These are phyloP conservation scores for Ptilorrhoa leucosticta DNA, from an alignment of 2,113 vertebrate genomes.

Conservation along the genomic window DNA sequence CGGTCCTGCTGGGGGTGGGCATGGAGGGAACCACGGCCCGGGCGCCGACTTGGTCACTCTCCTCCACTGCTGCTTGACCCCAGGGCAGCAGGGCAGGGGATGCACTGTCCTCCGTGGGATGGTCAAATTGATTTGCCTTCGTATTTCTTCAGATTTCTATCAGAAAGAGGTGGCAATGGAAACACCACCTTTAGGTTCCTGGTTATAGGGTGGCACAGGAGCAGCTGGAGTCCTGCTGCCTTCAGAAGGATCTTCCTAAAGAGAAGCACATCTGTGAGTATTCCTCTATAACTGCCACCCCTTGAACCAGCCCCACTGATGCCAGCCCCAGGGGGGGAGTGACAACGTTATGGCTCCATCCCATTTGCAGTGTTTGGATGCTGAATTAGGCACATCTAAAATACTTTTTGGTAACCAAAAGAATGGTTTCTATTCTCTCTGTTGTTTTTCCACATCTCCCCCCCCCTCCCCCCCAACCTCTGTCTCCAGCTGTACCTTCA, in stretches of 20 bases:
- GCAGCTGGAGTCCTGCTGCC: neutral
- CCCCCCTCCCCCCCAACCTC: neutral
- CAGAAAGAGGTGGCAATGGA: fast-evolving
- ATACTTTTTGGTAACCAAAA: neutral
- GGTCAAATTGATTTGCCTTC: neutral
- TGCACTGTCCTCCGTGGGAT: fast-evolving
- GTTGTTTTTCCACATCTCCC: neutral
- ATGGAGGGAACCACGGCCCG: fast-evolving
- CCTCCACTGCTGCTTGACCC: no score
- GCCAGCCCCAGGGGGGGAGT: neutral
- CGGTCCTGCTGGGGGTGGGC: fast-evolving
- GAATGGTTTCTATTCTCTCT: neutral
- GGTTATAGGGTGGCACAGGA: neutral
- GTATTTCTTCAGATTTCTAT: neutral
- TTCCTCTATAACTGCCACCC: fast-evolving
- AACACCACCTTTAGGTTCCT: neutral
- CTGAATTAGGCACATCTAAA: neutral
- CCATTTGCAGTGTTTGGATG: neutral
- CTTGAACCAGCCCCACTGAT: neutral
- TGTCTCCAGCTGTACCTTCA: neutral
- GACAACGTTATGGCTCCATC: neutral
- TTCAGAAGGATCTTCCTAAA: fast-evolving
- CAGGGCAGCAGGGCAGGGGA: neutral
- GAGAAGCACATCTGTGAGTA: fast-evolving
- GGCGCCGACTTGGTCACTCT: neutral